Evolutionary conservation across 2,797 vertebrate species (phyloP).

Genomic region (Pseudopleuronectes americanus): DNA sequence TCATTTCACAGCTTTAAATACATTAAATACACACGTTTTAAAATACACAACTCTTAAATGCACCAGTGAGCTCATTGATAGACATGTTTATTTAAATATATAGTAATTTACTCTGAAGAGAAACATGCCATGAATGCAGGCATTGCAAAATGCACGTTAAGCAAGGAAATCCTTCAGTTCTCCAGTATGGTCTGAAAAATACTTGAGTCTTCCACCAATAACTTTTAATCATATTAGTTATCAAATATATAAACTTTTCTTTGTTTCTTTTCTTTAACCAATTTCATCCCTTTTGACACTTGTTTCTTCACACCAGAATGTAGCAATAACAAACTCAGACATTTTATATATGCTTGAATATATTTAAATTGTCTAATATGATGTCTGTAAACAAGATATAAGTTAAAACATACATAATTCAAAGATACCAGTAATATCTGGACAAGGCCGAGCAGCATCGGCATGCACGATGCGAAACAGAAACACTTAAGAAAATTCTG

Average conservation of each 20-base stretch:
- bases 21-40: conserved; percentile 40
- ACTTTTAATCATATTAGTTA: not conserved
- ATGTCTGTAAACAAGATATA: not conserved
- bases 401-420: not conserved
- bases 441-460: conserved; percentile 47
- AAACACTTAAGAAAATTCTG: not conserved
- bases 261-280: not conserved
- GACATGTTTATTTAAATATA: conserved; percentile 51
- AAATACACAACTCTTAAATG: conserved; percentile 46
- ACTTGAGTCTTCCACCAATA: no score
- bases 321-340: not conserved
- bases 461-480: conserved; percentile 62
- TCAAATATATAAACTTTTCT: not conserved
- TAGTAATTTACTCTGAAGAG: conserved; percentile 53
- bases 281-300: not conserved
- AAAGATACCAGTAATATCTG: conserved; percentile 34
- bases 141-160: conserved; percentile 52
- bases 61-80: conserved; percentile 47
- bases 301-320: not conserved
- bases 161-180: conserved; percentile 23
- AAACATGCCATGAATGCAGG: conserved; percentile 67
- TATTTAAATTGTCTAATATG: not conserved
- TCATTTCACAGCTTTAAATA: conserved; percentile 43
- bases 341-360: conserved; percentile 1
- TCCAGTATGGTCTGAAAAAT: not conserved